Base-by-base conservation (phyloP, 1,140 invertebrate species). In the Drosophila orosa region DNA sequence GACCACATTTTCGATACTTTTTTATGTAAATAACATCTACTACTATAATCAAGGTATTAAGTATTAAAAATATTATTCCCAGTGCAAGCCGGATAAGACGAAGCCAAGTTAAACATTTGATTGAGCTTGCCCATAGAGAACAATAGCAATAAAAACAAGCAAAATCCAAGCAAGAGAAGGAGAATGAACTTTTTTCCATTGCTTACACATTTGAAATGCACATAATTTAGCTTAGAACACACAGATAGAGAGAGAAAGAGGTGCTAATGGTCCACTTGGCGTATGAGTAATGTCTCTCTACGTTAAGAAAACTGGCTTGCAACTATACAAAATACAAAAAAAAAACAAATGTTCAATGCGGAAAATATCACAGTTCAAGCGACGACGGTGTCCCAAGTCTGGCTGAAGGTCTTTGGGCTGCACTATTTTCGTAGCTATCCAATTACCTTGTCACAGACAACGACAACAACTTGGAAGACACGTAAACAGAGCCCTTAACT, bases 341-440 rank as follows among this genome's bases (percentile, higher is more conserved):
- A 15, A 4, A 24, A 35, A 5, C 5, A n/a, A 37, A 58, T 42
- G 42, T 58, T 39, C 44, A 27, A 68, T 37, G 65, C 67, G 65
- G 67, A 71, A 71, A 71, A 71, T 71, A 71, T 71, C 67, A 71
- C 66, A 71, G 67, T 71, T 71, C 67, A 57, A 39, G 45, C 27
- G 47, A 5, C 61, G 22, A 13, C 13, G 19, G 39, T 24, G 27
- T 31, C 37, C 27, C 55, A 31, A 62, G 58, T 17, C 63, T 29
- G 61, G 63, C 40, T 37, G 65, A 69, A 50, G 39, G 60, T 55
- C 29, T 62, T 55, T 72, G 27, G 52, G 35, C 50, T 86, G 78
- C 59, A 76, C 78, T 80, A 85, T 78, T 86, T 86, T 74, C 40
- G 50, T n/a, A 58, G 80, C 63, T 81, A 85, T 85, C 78, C 78